Percentiles rank a stretch among this genome's conserved stretches.
Conservation (phyloP, 2,797 vertebrate genomes). For the Crossoptilon crossoptilon region DNA sequence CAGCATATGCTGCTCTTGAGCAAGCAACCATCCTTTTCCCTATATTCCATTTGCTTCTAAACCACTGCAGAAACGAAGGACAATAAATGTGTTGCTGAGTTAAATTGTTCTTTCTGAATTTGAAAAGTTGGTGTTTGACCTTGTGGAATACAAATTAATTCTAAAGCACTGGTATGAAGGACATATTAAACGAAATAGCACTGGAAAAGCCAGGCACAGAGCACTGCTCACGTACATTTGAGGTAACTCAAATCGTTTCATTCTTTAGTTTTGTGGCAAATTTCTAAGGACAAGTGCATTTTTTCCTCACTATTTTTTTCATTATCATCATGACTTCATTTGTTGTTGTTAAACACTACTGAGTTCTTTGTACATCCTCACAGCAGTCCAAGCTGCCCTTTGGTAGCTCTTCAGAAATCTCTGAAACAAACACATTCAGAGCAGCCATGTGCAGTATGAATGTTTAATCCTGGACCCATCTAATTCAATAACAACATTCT, state of each 20-base stretch:
- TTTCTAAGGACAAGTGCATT: not conserved
- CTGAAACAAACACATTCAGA: not conserved
- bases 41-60: not conserved
- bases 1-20: not conserved
- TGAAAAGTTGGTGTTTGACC: not conserved
- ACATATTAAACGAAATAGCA: not conserved
- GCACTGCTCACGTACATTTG: not conserved
- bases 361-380: not conserved
- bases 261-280: not conserved
- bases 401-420: not conserved
- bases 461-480: not conserved
- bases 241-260: not conserved
- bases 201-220: not conserved
- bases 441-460: not conserved
- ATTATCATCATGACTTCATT: not conserved
- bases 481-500: not conserved
- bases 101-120: not conserved
- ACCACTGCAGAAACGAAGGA: not conserved
- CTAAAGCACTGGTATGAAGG: not conserved
- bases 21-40: not conserved
- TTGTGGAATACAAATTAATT: not conserved
- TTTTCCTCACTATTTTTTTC: not conserved
- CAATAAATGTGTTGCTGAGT: not conserved
- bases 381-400: not conserved
- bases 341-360: not conserved